Base-by-base conservation (phyloP, 2,888 invertebrate species). In the Ectemnius lituratus region DNA sequence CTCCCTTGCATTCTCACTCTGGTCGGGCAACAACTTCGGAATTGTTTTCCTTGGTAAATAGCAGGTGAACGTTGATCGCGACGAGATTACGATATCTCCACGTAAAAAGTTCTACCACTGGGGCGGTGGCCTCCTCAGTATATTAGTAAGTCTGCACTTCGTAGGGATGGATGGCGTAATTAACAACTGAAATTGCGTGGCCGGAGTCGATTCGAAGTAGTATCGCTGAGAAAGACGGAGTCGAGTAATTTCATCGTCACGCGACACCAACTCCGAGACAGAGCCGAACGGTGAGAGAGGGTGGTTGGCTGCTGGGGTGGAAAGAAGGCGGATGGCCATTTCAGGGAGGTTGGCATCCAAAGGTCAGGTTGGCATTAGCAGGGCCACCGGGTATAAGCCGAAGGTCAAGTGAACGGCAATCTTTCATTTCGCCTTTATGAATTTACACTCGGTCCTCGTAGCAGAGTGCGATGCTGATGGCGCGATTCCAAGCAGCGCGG, bases 401-500 rank as follows among this genome's bases (percentile, higher is more conserved):
- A 52, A 52, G 52, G 52, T 52, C 52, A 52, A 52, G 52, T 52
- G n/a, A 52, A 52, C 52, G 16, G 52, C 52, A 52, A 52, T 52
- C 16, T 16, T 16, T 52, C 52, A 16, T 52, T 52, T 52, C 52
- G 16, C 16, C 52, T 52, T 37, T 52, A 52, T 52, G 52, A 52
- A 37, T 37, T 37, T 37, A 37, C 37, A 37, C 37, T 37, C 37
- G 8, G 1, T 11, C 11, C 8, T 37, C 8, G 37, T 11, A 37
- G 37, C 37, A 8, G 37, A 8, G 37, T 37, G 37, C 37, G 37
- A 37, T 37, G 37, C 37, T 37, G 37, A 37, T 37, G 37, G 37
- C 37, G 37, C 37, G 37, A 37, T 37, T 37, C 37, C 37, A 37
- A 37, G 1, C 37, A 2, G 37, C 37, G 5, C 37, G 5, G 37